Evolutionary conservation across 2,113 vertebrate species (phyloP), one percentile per base, ranked within the genome.

Genomic region (Syngnathoides biaculeatus): DNA sequence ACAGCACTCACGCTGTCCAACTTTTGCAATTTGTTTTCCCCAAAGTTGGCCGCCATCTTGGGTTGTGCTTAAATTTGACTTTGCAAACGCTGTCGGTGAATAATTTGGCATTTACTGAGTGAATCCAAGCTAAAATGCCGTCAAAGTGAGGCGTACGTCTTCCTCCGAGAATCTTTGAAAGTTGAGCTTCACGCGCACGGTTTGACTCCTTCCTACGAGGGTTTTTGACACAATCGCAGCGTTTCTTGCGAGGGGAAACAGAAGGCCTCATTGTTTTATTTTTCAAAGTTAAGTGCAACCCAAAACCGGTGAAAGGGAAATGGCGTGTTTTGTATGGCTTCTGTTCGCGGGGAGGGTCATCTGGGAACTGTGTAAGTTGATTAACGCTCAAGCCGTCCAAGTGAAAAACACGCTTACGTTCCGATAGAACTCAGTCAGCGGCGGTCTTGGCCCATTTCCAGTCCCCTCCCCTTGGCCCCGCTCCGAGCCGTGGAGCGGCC

Each of bases 291-390:
- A 40, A 67, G 66, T 69, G 30, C 9, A 45, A 67, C 40, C 56
- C 22, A 48, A 64, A 77, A 69, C 59, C 38, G 70, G 35, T 79
- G 64, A 64, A 79, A 74, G 70, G 66, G 12, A 64, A 76, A 72
- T 69, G 63, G 39, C 68, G 56, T 73, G 48, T 69, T 65, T 43
- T 10, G 58, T 62, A 5, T 65, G 8, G 26, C 13, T 24, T n/a
- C 48, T 50, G 48, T 19, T 20, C 10, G 39, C 58, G 65, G 67
- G 71, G 79, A 81, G 72, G 26, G 77, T 84, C 74, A 75, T 75
- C 10, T 50, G 69, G 48, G 67, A 50, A 60, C 55, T 60, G 82
- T 86, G 60, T 75, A 77, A 81, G 84, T 82, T 84, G 64, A 87
- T 87, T 74, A 75, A 79, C 69, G 66, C 72, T 20, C 45, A 47